phyloP scores from a whole-genome alignment of 2,113 vertebrate species.

The Ciconia stormi region DNA sequence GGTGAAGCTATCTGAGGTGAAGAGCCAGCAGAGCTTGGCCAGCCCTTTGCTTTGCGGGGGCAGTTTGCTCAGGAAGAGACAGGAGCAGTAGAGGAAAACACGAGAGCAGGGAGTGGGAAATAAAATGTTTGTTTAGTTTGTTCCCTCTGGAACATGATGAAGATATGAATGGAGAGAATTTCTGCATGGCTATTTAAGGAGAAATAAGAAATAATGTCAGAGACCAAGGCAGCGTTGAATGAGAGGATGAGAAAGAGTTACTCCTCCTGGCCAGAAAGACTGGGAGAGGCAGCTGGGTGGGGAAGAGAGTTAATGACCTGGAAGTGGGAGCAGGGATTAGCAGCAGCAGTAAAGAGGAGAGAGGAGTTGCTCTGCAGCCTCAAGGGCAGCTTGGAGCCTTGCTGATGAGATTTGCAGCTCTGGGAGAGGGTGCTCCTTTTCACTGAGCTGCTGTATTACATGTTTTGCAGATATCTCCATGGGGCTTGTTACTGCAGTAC shows the following conservation, averaged over 20 bases:
- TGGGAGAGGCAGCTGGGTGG: constrained; percentile 49
- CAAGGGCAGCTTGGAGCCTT: background rate
- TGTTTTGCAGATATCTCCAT: constrained; percentile 17
- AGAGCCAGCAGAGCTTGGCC: background rate
- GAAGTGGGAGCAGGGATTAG: constrained; percentile 49
- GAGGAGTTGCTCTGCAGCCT: constrained; percentile 25
- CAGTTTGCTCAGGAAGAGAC: background rate
- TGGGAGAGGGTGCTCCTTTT: background rate
- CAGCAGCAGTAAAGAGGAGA: constrained; percentile 1
- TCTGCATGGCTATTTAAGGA: background rate
- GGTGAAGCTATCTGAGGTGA: background rate
- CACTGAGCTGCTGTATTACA: background rate
- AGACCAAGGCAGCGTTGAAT: background rate
- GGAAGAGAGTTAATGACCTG: constrained; percentile 59
- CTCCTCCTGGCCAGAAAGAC: constrained; percentile 35
- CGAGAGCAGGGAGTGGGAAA: background rate
- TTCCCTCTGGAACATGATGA: background rate
- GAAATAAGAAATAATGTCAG: background rate
- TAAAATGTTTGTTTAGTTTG: background rate
- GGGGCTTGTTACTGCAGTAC: constrained; percentile 39
- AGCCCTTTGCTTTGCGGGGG: background rate
- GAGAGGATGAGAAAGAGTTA: constrained; percentile 25
- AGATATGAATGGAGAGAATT: background rate
- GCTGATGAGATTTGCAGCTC: background rate
- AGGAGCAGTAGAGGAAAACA: background rate